Evolutionary conservation across 1,140 invertebrate species (phyloP).

Genomic region (Aphis craccivora): DNA sequence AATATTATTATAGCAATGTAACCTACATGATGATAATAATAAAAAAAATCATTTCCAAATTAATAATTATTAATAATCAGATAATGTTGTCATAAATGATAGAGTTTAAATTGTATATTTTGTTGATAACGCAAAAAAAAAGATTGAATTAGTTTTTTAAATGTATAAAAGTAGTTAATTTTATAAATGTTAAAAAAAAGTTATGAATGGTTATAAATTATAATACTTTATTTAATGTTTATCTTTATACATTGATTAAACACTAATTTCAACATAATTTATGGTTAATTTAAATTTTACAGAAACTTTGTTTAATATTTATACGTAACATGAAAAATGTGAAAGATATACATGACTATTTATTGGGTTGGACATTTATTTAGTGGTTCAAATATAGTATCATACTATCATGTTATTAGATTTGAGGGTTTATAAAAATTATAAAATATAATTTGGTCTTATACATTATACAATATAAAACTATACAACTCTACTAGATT

Average conservation of each 20-base stretch:
- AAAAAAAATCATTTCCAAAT: neutral
- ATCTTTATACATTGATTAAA: neutral
- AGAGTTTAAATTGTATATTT: neutral
- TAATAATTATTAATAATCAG: neutral
- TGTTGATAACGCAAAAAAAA: neutral
- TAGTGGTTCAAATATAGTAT: neutral
- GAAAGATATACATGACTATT: neutral
- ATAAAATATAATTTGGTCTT: neutral
- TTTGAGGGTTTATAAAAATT: neutral
- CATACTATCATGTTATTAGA: neutral
- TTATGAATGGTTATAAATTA: neutral
- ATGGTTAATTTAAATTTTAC: neutral
- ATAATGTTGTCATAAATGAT: neutral
- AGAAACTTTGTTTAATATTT: neutral
- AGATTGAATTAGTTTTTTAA: neutral
- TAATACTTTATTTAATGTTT: neutral
- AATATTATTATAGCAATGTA: neutral
- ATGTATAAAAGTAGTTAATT: neutral
- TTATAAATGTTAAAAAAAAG: neutral
- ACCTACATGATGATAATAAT: neutral
- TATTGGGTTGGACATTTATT: neutral
- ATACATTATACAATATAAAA: neutral
- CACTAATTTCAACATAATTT: neutral
- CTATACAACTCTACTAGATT: too few species aligned
- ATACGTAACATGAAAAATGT: neutral